Conservation (phyloP, 30 jellyfish, hydroid and myxozoan genomes). For the Mastigias papua region DNA sequence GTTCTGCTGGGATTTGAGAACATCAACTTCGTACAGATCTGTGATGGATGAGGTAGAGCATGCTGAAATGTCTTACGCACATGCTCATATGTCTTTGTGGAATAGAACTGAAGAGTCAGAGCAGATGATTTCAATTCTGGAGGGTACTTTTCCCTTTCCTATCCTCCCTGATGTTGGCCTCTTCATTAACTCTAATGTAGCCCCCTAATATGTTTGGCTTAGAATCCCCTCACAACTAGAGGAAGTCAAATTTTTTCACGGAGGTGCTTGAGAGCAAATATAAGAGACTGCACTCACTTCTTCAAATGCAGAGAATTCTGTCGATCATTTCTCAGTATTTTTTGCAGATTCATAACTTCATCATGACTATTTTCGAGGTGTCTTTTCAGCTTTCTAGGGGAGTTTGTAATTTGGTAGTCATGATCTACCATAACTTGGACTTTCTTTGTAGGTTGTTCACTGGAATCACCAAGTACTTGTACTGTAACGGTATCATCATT, state of each 20-base stretch:
- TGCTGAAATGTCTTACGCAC: background rate
- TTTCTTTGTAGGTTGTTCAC: background rate
- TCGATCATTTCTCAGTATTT: background rate
- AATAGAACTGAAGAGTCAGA: background rate
- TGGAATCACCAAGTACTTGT: background rate
- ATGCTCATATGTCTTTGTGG: background rate
- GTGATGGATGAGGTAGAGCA: background rate
- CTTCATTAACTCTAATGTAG: background rate
- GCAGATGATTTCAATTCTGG: background rate
- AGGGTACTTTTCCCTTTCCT: background rate
- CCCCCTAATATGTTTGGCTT: background rate
- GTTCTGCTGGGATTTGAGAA: background rate
- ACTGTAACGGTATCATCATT: background rate
- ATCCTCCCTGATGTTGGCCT: background rate
- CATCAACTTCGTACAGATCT: background rate
- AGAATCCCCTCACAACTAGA: background rate
- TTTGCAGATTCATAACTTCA: background rate
- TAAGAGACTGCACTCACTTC: no score
- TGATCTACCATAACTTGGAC: background rate
- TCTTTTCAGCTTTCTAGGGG: background rate
- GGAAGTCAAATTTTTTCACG: background rate
- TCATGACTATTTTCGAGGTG: background rate
- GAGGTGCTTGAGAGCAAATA: background rate
- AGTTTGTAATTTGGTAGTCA: background rate
- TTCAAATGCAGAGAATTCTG: background rate